Conservation (phyloP, 2,113 vertebrate genomes). For the Tympanuchus pallidicinctus region DNA sequence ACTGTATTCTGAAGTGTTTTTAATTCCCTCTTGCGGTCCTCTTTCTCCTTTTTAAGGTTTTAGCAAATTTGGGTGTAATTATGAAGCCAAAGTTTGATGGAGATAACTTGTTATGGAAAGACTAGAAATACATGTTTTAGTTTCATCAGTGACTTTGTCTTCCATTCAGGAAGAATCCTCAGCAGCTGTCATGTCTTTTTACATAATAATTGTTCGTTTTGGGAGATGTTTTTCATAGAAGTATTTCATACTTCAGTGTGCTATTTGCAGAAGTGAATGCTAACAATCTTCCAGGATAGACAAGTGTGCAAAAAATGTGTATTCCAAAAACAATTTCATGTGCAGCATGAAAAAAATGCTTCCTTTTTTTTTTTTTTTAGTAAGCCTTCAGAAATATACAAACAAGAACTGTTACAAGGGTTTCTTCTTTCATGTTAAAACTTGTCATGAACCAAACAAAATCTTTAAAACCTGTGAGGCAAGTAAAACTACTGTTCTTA, state of each 20-base stretch:
- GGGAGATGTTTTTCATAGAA: background rate
- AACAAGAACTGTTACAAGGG: background rate
- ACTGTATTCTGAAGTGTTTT: background rate
- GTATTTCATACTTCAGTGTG: background rate
- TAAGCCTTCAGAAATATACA: background rate
- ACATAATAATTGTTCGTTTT: background rate
- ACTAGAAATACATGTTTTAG: background rate
- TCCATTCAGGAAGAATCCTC: background rate
- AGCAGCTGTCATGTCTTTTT: background rate
- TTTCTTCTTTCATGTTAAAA: slow-evolving; percentile 12
- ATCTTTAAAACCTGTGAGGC: background rate
- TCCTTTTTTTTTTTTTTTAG: background rate
- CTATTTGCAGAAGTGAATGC: background rate
- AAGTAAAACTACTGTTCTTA: background rate
- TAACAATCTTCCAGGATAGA: background rate
- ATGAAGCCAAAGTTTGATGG: background rate
- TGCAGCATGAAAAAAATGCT: background rate
- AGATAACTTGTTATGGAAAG: background rate
- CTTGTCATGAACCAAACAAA: background rate
- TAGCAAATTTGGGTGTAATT: background rate
- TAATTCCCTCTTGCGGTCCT: background rate
- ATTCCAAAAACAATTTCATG: background rate
- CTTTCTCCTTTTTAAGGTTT: background rate
- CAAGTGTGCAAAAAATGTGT: background rate
- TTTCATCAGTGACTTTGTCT: background rate